Percentiles rank a stretch among this genome's conserved stretches.
Evolutionary conservation across 1,140 invertebrate species (phyloP).

Genomic region (Drosophila repletoides): DNA sequence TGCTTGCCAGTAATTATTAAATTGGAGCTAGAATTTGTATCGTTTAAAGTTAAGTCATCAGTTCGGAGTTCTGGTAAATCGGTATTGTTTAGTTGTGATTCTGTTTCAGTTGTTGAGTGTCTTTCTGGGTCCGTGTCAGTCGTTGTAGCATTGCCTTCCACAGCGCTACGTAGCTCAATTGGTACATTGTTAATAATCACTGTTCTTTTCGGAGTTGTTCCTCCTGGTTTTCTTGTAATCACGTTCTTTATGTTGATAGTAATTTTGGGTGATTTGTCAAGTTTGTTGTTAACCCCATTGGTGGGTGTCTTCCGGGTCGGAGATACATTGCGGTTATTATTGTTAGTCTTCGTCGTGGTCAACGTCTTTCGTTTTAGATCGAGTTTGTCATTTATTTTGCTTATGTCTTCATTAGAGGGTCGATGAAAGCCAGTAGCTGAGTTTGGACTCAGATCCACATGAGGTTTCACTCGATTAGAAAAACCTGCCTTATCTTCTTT

Average conservation of each 20-base stretch:
- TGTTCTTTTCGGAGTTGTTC: slow-evolving; percentile 37
- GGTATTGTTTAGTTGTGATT: background rate
- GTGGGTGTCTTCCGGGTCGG: slow-evolving; percentile 42
- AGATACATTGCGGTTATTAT: slow-evolving; percentile 40
- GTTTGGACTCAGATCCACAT: slow-evolving; percentile 56
- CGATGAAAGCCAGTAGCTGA: slow-evolving; percentile 53
- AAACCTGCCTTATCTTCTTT: slow-evolving; percentile 74
- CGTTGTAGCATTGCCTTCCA: slow-evolving; percentile 26
- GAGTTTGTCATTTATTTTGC: slow-evolving; percentile 74
- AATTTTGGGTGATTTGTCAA: slow-evolving; percentile 66
- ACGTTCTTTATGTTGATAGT: slow-evolving; percentile 54
- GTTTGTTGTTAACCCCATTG: slow-evolving; percentile 64
- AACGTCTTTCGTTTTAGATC: slow-evolving; percentile 65
- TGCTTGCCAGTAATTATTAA: background rate
- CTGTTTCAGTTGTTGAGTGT: background rate
- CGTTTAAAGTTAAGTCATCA: background rate
- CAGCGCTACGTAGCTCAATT: slow-evolving; percentile 57
- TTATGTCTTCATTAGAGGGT: slow-evolving; percentile 29
- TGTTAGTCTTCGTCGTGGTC: slow-evolving; percentile 45
- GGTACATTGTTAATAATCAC: slow-evolving; percentile 77
- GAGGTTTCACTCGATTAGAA: slow-evolving; percentile 55
- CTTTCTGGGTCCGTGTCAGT: background rate
- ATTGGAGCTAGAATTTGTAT: background rate
- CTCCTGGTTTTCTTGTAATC: slow-evolving; percentile 35
- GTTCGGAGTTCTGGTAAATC: background rate